Percentiles rank a stretch among this genome's conserved stretches.
Conservation (phyloP, 2,888 invertebrate genomes). For the Tenthredo notha region DNA sequence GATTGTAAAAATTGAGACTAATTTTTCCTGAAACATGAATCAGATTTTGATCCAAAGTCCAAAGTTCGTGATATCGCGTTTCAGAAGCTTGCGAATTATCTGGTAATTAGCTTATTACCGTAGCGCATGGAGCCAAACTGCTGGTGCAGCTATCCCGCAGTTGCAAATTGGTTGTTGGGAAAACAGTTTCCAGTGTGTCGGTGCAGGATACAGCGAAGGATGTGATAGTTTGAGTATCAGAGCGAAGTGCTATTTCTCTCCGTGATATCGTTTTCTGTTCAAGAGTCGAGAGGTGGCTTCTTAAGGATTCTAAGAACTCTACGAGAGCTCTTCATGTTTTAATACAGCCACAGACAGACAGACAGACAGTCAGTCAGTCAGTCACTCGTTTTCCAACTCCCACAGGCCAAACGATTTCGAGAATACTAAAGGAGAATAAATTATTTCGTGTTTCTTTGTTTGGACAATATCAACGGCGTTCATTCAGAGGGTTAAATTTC, state of each 20-base stretch:
- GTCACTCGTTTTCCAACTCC: background rate
- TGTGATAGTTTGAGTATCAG: background rate
- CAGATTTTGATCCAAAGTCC: background rate
- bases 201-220: background rate
- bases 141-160: background rate
- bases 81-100: background rate
- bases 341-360: background rate
- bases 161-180: background rate
- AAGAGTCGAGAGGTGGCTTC: constrained; percentile 1
- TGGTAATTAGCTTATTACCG: constrained; percentile 22
- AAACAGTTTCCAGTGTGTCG: background rate
- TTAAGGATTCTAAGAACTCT: background rate
- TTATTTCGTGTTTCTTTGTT: background rate
- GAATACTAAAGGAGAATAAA: background rate
- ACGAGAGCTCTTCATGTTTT: background rate
- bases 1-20: too few relatives aligned
- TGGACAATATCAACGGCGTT: background rate
- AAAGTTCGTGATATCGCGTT: background rate
- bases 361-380: background rate
- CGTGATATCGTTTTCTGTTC: background rate
- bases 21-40: too few relatives aligned
- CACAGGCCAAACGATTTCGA: background rate
- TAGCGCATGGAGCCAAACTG: background rate
- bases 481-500: constrained; percentile 27
- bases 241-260: background rate